Conservation (phyloP, 2,797 vertebrate species). For the Mormyrus proboscirostris region DNA sequence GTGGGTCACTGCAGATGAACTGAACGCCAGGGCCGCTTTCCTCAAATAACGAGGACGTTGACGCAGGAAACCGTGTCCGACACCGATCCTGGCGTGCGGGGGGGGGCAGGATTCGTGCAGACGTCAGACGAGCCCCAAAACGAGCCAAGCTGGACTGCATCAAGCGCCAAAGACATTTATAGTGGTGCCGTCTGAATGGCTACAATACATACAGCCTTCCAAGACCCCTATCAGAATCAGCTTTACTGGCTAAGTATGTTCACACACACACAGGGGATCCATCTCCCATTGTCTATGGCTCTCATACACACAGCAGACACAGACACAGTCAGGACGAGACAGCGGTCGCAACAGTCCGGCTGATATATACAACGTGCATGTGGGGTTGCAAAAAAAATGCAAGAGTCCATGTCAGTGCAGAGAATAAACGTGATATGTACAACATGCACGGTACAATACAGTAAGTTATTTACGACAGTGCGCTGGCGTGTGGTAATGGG, state of each 20-base stretch:
- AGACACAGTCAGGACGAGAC: not conserved
- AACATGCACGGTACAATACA: not conserved
- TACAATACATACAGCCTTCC: no score
- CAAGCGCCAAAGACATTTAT: not conserved
- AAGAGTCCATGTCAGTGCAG: not conserved
- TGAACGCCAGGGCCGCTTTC: not conserved
- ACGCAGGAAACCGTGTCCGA: not conserved
- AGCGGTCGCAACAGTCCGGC: not conserved
- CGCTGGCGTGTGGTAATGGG: not conserved
- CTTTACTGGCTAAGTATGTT: not conserved
- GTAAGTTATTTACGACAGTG: not conserved
- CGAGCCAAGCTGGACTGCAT: not conserved
- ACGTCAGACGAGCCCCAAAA: not conserved
- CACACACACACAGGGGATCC: not conserved
- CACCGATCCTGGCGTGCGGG: not conserved
- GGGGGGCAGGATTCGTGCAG: not conserved
- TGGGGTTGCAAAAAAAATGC: not conserved
- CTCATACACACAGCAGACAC: not conserved
- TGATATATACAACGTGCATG: not conserved
- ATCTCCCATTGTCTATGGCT: not conserved
- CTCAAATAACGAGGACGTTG: not conserved
- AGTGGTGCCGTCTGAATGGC: no score
- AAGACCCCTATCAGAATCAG: not conserved
- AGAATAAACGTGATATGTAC: not conserved
- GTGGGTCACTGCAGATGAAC: not conserved